Base-by-base conservation (phyloP, 1,140 invertebrate genomes). In the Andricus grossulariae region DNA sequence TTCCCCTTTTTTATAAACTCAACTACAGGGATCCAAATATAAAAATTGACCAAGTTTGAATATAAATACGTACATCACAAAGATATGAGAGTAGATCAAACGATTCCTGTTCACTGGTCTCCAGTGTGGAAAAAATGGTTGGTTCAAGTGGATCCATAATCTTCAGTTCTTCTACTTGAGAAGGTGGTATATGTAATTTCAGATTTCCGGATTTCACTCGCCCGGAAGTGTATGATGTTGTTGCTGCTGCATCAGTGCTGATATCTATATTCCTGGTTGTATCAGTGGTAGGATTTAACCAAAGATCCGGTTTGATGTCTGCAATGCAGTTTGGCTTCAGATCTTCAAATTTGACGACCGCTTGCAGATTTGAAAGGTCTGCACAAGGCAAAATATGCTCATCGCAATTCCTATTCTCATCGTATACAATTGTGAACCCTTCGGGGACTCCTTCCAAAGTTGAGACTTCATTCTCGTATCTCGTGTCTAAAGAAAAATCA, bases 61-160 rank as follows among this genome's bases (percentile, higher is more conserved):
- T 11, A n/a, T 50, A 12, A 21, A 19, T 57, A 88, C 86, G 88
- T 84, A 91, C 90, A 72, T 90, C 89, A 25, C 87, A 86, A 54
- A 91, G 82, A 55, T 91, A 91, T 3, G 89, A 89, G 21, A 92
- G 75, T 15, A 92, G 76, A 83, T 92, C 90, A 70, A 92, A 92
- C 1, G 81, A 80, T 16, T 88, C 85, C 10, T 82, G 80, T 25
- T 79, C 84, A 19, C 78, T 85, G 0, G 83, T 83, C 39, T 85
- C 83, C 11, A 89, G 80, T 15, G 84, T 85, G 15, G 76, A 79
- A 39, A 90, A 66, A 16, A 85, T 73, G 19, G 89, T 88, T 77
- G 77, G n/a, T 72, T 72, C 50, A 16, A 72, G n/a, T 11, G 45
- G 49, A 50, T 50, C 50, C 60, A 25, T 74, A 49, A 32, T 82